A percentile compares a stretch with the other conserved stretches of the same genome.
These are phyloP conservation scores for Musca vetustissima DNA, from an alignment of 1,140 invertebrate species.

Conservation along the genomic window DNA sequence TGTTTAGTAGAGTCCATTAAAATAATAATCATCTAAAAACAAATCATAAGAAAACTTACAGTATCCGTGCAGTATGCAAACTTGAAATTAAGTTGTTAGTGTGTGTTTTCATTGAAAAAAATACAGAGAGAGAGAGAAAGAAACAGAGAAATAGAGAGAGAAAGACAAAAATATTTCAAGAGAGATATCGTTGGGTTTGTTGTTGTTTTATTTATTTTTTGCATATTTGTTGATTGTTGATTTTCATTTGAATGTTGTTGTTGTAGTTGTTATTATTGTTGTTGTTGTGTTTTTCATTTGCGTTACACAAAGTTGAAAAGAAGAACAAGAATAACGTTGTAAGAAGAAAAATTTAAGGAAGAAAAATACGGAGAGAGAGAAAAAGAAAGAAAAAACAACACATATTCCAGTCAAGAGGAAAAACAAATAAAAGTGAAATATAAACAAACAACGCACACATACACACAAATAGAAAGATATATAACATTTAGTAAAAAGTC, in stretches of 20 bases:
- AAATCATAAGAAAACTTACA: conserved; percentile 43
- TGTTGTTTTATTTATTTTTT: neutral
- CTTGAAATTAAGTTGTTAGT: conserved; percentile 39
- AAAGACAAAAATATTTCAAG: neutral
- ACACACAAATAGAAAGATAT: too few relatives aligned
- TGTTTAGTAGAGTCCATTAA: neutral
- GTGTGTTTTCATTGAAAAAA: neutral
- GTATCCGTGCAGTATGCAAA: conserved; percentile 57
- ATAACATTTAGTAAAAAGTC: too few relatives aligned
- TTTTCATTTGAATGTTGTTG: neutral
- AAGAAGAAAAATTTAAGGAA: neutral
- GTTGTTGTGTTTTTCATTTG: too few relatives aligned
- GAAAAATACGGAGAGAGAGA: neutral
- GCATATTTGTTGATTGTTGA: conserved; percentile 18
- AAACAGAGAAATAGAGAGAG: too few relatives aligned
- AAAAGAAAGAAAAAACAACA: neutral
- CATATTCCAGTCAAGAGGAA: neutral
- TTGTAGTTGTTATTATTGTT: neutral
- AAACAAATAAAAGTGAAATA: too few relatives aligned
- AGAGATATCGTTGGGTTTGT: neutral
- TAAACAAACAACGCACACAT: too few relatives aligned
- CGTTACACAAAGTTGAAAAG: too few relatives aligned
- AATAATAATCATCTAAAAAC: conserved; percentile 23
- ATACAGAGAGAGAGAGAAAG: too few relatives aligned
- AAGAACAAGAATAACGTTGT: too few relatives aligned